These are phyloP conservation scores for Lysiphlebus fabarum DNA, from an alignment of 1,140 invertebrate genomes.

Conservation along the genomic window DNA sequence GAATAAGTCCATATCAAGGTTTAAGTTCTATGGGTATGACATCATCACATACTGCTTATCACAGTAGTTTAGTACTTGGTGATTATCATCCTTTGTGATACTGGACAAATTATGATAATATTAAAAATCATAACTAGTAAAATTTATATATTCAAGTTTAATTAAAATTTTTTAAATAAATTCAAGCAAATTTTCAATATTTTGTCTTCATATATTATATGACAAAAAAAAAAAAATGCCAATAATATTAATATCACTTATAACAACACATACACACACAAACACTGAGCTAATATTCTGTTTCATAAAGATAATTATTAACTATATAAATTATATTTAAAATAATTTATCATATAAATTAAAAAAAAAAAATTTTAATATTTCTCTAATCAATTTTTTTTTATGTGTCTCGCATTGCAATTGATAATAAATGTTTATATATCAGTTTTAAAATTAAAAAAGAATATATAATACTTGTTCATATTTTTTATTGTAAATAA, in stretches of 20 bases:
- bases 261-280: neutral
- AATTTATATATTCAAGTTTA: conserved; percentile 46
- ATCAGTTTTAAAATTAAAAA: too few relatives aligned
- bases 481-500: too few relatives aligned
- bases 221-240: neutral
- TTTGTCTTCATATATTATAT: too few relatives aligned
- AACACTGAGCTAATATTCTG: too few relatives aligned
- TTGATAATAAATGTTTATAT: too few relatives aligned
- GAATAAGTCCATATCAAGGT: conserved; percentile 51
- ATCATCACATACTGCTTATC: conserved; percentile 47
- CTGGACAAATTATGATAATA: conserved; percentile 45
- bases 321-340: too few relatives aligned
- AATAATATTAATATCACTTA: neutral
- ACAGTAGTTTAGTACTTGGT: conserved; percentile 50
- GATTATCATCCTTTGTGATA: conserved; percentile 56
- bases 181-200: neutral
- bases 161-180: neutral
- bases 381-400: too few relatives aligned
- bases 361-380: too few relatives aligned
- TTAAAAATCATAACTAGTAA: conserved; percentile 48
- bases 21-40: conserved; percentile 52
- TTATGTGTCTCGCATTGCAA: too few relatives aligned
- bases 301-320: too few relatives aligned
- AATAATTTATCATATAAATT: too few relatives aligned
- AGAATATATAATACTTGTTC: too few relatives aligned